Evolutionary conservation across 2,888 invertebrate genomes (phyloP), one percentile per base, ranked within the genome.

Genomic region (Apotomis betuletana): DNA sequence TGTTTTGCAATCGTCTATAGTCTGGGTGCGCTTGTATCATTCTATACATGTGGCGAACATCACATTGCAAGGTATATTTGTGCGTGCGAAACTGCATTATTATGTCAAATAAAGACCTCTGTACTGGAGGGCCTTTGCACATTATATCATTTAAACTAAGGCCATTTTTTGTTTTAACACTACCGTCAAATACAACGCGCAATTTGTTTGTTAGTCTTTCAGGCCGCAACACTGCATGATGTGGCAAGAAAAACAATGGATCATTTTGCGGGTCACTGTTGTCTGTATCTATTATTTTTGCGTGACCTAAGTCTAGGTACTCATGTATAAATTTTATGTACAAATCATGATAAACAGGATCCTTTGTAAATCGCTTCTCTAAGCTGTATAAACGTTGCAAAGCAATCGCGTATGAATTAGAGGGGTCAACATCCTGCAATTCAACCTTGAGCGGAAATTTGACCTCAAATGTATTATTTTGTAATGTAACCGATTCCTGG

Each of bases 251-350:
- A 41, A 41, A 41, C 6, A 60, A 1, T 38, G 70, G 61, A 12
- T 70, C 49, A 61, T 67, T 15, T 13, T 55, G 54, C 9, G 65
- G 44, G 60, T 70, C 60, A 65, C 70, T 13, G 49, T 70, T 70
- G 36, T 46, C 54, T 54, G 41, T 46, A 61, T 70, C 55, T 55
- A 67, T 65, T 27, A 61, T 46, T 27, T 61, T 61, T 49, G 61
- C 49, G 5, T 61, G 61, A 49, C 61, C 49, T 61, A 61, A 15
- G n/a, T 60, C 54, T 54, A 70, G 44, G 57, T 70, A 67, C 27
- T 27, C 27, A 27, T 27, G 27, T 27, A 27, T 27, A 27, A 27
- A 27, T 27, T 27, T 27, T 27, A 27, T 27, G 27, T 27, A 27
- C 27, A 27, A 27, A 27, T 27, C 27, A 27, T 27, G 27, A 27